phyloP scores from a whole-genome alignment of 2,797 vertebrate species.

The Halcyon badia region DNA sequence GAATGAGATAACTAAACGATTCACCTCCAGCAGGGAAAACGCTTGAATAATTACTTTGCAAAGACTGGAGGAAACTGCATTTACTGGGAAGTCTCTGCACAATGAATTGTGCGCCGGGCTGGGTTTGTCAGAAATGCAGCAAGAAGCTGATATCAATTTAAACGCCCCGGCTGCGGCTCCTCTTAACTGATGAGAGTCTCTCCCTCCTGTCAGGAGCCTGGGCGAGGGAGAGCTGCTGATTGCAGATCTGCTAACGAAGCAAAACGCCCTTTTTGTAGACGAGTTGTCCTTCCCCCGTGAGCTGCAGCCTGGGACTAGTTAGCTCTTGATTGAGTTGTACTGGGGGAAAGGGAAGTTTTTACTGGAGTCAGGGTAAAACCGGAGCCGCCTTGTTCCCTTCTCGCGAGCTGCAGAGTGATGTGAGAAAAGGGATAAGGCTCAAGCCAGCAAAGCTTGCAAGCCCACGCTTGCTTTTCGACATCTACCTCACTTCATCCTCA shows the following conservation, averaged over 20 bases:
- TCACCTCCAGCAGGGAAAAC: slow-evolving; percentile 61
- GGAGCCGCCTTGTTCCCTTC: background rate
- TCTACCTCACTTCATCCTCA: slow-evolving; percentile 31
- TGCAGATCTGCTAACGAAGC: slow-evolving; percentile 21
- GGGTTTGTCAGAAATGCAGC: slow-evolving; percentile 41
- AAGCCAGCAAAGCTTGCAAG: slow-evolving; percentile 31
- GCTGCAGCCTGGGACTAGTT: background rate
- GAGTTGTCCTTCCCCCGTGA: background rate
- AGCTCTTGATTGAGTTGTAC: background rate
- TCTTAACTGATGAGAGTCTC: slow-evolving; percentile 33
- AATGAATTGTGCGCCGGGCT: background rate
- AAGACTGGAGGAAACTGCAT: slow-evolving; percentile 2
- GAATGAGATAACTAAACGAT: slow-evolving; percentile 1
- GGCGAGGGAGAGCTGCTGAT: background rate
- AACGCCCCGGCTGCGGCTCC: background rate
- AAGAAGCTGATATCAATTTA: slow-evolving; percentile 27
- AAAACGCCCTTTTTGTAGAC: background rate
- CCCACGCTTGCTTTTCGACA: slow-evolving; percentile 26
- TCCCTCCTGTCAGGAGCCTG: background rate
- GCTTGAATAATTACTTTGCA: slow-evolving; percentile 49
- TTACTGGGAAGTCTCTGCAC: slow-evolving; percentile 5
- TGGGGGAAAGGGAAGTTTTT: background rate
- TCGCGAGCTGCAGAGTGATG: background rate
- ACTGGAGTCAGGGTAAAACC: background rate
- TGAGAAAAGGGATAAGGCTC: slow-evolving; percentile 25